These are phyloP conservation scores for Cremastinae sp. DNA, from an alignment of 2,888 invertebrate species.

Conservation along the genomic window DNA sequence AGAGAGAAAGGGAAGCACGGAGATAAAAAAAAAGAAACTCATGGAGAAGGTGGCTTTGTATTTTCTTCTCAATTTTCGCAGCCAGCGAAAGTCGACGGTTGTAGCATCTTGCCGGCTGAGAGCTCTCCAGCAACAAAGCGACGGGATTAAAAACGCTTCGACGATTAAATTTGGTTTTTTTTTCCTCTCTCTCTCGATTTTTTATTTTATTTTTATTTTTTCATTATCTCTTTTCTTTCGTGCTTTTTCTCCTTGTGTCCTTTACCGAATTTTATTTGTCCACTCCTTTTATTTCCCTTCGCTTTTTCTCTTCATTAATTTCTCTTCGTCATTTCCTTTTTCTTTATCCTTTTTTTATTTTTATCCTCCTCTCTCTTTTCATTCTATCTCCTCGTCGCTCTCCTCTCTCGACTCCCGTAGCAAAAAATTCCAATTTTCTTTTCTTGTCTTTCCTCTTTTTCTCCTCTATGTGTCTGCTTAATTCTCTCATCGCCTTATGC, in stretches of 20 bases:
- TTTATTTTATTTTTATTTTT: no score
- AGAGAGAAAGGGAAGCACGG: not conserved
- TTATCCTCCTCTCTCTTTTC: slow-evolving; percentile 28
- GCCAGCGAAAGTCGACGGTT: slow-evolving; percentile 44
- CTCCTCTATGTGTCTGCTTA: slow-evolving; percentile 27
- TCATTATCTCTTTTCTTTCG: no score
- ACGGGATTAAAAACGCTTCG: slow-evolving; percentile 58
- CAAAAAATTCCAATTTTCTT: slow-evolving; percentile 20
- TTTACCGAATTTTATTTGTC: no score
- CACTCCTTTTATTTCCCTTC: no score
- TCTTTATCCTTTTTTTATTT: slow-evolving; percentile 4
- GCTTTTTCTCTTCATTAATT: slow-evolving; percentile 13
- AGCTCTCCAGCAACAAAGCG: slow-evolving; percentile 52
- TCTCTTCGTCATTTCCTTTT: slow-evolving; percentile 3
- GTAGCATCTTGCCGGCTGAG: slow-evolving; percentile 33
- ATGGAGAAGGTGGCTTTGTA: slow-evolving; percentile 23
- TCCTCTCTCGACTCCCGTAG: no score
- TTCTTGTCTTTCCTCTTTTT: slow-evolving; percentile 15
- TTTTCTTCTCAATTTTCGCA: slow-evolving; percentile 44
- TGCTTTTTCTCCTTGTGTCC: no score
- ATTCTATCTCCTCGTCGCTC: slow-evolving; percentile 14
- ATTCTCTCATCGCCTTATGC: slow-evolving; percentile 36
- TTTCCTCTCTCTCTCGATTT: no score
- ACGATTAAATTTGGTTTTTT: slow-evolving; percentile 53
- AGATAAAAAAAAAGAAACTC: no score